These are phyloP conservation scores for Acanthopagrus latus DNA, from an alignment of 2,797 vertebrate species.

Conservation along the genomic window DNA sequence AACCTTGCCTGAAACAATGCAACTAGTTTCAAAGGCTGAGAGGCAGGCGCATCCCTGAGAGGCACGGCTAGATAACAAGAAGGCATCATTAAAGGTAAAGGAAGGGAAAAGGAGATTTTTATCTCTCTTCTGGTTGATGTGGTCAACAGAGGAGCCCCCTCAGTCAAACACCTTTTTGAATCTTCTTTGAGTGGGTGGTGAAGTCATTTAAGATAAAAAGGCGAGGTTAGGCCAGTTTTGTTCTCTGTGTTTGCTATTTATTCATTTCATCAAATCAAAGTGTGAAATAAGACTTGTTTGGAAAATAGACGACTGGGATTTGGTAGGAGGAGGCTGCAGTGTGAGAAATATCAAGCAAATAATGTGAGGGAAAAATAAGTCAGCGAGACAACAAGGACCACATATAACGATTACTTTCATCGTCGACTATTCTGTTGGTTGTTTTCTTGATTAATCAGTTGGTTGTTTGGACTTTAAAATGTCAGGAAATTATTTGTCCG, in stretches of 20 bases:
- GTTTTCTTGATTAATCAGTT: too few relatives aligned
- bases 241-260: slow-evolving; percentile 48
- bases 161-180: slow-evolving; percentile 44
- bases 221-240: slow-evolving; percentile 35
- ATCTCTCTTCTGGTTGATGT: slow-evolving; percentile 58
- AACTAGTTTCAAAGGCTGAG: slow-evolving; percentile 81
- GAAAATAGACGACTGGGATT: slow-evolving; percentile 35
- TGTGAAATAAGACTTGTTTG: slow-evolving; percentile 38
- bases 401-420: too few relatives aligned
- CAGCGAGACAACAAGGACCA: neutral
- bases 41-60: slow-evolving; percentile 74
- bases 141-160: slow-evolving; percentile 53
- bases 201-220: slow-evolving; percentile 63
- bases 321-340: neutral
- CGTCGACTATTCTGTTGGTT: too few relatives aligned
- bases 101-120: slow-evolving; percentile 52
- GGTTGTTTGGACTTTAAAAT: too few relatives aligned
- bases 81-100: slow-evolving; percentile 79
- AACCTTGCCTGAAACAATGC: slow-evolving; percentile 83
- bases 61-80: slow-evolving; percentile 75
- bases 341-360: slow-evolving; percentile 3
- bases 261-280: slow-evolving; percentile 51
- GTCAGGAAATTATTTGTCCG: too few relatives aligned
- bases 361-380: neutral
- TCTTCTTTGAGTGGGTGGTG: slow-evolving; percentile 39